These are phyloP conservation scores for Thumatha senex DNA, from an alignment of 2,888 invertebrate species.

Conservation along the genomic window DNA sequence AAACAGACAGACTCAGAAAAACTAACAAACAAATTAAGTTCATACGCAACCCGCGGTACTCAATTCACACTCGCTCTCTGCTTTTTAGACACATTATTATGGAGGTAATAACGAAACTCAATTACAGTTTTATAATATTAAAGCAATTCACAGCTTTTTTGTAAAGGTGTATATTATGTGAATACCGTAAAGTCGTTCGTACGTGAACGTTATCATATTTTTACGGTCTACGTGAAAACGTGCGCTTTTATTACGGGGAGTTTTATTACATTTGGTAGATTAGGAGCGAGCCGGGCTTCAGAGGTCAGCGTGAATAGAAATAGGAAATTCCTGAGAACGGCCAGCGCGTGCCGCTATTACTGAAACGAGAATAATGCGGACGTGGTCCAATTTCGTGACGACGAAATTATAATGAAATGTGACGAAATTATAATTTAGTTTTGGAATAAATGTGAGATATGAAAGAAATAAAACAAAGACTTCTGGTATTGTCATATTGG, in stretches of 20 bases:
- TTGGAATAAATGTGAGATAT: no score
- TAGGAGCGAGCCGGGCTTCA: conserved; percentile 48
- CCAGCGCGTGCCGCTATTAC: conserved; percentile 28
- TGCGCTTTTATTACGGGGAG: conserved; percentile 72
- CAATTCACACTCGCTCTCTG: no score
- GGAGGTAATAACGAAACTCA: conserved; percentile 3
- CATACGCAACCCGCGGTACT: no score
- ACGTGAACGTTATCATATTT: conserved; percentile 82
- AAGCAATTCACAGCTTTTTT: conserved; percentile 30
- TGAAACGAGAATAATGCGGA: conserved; percentile 32
- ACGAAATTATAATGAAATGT: conserved; percentile 16
- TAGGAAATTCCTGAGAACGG: conserved; percentile 54
- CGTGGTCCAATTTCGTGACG: conserved; percentile 23
- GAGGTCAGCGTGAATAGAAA: conserved; percentile 50
- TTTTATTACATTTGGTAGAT: conserved; percentile 80
- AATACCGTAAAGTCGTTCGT: conserved; percentile 34
- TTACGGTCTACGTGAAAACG: conserved; percentile 79
- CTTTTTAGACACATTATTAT: no score
- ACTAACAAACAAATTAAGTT: no score
- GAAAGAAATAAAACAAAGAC: no score
- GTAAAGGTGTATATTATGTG: conserved; percentile 27
- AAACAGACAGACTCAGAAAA: no score
- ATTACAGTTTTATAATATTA: conserved; percentile 1
- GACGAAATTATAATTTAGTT: no score
- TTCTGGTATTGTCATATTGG: no score